These are phyloP conservation scores for Ia io DNA, from an alignment of 2,113 vertebrate genomes.

Conservation along the genomic window DNA sequence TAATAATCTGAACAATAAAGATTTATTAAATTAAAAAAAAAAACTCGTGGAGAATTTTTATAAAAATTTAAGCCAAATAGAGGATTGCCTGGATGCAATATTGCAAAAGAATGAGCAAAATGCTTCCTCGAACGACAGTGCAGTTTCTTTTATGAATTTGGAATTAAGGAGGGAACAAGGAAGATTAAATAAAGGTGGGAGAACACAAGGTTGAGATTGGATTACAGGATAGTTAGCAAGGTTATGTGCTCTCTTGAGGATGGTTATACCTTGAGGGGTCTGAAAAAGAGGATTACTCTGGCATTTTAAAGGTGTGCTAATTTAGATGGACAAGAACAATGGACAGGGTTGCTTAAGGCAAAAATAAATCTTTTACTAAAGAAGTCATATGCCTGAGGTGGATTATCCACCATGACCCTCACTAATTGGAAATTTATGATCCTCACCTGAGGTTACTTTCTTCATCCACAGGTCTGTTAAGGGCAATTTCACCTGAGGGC, in stretches of 20 bases:
- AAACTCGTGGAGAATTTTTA: not conserved
- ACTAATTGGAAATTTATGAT: not conserved
- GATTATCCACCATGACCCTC: not conserved
- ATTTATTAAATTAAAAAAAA: too few relatives aligned
- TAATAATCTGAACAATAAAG: too few relatives aligned
- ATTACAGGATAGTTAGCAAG: not conserved
- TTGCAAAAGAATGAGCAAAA: not conserved
- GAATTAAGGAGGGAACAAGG: not conserved
- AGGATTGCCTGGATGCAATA: not conserved
- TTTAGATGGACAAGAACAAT: not conserved
- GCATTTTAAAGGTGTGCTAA: not conserved
- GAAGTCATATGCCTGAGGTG: not conserved
- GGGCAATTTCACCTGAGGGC: not conserved
- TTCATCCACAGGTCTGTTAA: not conserved
- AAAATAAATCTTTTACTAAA: not conserved
- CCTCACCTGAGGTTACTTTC: not conserved
- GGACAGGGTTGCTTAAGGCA: not conserved
- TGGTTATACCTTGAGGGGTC: not conserved
- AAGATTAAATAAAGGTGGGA: not conserved
- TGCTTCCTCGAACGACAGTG: not conserved
- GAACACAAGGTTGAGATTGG: not conserved
- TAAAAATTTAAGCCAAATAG: not conserved
- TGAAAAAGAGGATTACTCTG: not conserved
- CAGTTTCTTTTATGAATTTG: not conserved
- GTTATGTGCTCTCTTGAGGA: not conserved